Conservation (phyloP, 2,888 invertebrate genomes). For the Sinopyrophorus schimmeli region DNA sequence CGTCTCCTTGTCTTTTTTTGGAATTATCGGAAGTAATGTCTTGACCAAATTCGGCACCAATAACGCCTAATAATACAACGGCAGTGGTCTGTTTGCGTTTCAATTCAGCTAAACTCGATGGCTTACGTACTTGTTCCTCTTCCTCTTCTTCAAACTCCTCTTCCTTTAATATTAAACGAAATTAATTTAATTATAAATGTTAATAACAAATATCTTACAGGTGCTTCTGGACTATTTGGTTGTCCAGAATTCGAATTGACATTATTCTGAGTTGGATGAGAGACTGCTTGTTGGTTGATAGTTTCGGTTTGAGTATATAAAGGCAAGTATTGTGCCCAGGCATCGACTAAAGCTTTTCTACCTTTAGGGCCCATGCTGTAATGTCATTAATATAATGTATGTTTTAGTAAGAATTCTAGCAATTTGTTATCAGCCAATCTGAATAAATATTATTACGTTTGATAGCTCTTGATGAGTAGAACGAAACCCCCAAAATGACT, state of each 20-base stretch:
- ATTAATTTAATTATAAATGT: neutral
- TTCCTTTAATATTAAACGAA: constrained; percentile 58
- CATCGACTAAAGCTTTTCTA: constrained; percentile 88
- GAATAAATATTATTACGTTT: too few relatives aligned
- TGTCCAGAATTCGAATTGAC: constrained; percentile 42
- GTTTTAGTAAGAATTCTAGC: too few relatives aligned
- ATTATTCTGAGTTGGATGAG: constrained; percentile 57
- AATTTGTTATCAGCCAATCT: too few relatives aligned
- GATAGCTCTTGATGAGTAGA: too few relatives aligned
- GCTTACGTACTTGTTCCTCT: constrained; percentile 83
- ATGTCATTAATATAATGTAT: neutral
- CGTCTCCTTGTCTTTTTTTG: constrained; percentile 62
- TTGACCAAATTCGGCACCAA: constrained; percentile 98
- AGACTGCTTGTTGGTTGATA: constrained; percentile 68
- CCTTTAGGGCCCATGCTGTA: constrained; percentile 83
- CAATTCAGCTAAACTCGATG: constrained; percentile 81
- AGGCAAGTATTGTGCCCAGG: constrained; percentile 95
- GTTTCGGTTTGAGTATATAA: constrained; percentile 81
- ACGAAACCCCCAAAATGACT: too few relatives aligned
- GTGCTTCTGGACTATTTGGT: constrained; percentile 34
- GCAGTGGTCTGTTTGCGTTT: constrained; percentile 96
- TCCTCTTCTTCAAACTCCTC: constrained; percentile 83
- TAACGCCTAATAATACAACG: constrained; percentile 93
- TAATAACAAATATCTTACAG: constrained; percentile 47
- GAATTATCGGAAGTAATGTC: constrained; percentile 74